phyloP scores from a whole-genome alignment of 2,888 invertebrate genomes.

The Lasioglossum vierecki region DNA sequence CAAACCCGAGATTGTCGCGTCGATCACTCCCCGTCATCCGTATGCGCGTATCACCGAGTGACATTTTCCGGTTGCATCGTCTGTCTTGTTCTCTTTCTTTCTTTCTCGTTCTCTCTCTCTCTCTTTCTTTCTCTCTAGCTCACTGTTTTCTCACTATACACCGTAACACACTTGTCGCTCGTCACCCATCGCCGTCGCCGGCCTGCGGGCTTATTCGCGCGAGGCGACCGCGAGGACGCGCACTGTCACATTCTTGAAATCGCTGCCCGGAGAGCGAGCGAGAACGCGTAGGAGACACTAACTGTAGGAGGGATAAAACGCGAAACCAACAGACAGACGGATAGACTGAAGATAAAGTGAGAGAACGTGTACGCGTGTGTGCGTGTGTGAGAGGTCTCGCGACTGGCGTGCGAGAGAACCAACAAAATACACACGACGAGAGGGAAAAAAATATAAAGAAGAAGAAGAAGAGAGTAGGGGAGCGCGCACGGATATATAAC shows the following conservation, averaged over 20 bases:
- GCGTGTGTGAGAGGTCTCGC: neutral
- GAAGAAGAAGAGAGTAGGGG: slow-evolving; percentile 55
- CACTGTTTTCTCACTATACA: slow-evolving; percentile 55
- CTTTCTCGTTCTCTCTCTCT: slow-evolving; percentile 22
- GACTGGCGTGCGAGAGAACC: neutral
- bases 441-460: neutral
- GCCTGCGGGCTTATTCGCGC: slow-evolving; percentile 72
- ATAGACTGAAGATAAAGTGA: slow-evolving; percentile 7
- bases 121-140: neutral
- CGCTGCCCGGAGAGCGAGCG: slow-evolving; percentile 61
- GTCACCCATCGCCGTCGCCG: slow-evolving; percentile 68
- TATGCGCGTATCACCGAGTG: slow-evolving; percentile 70
- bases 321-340: slow-evolving; percentile 20
- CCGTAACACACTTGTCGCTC: slow-evolving; percentile 61
- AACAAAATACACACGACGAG: slow-evolving; percentile 29
- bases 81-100: slow-evolving; percentile 52
- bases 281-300: slow-evolving; percentile 30
- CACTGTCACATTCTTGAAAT: slow-evolving; percentile 80
- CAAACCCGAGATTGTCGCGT: slow-evolving; percentile 68
- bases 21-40: slow-evolving; percentile 72
- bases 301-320: slow-evolving; percentile 30
- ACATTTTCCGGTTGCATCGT: slow-evolving; percentile 73
- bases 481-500: slow-evolving; percentile 59
- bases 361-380: neutral
- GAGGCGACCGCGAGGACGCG: slow-evolving; percentile 73